phyloP scores from a whole-genome alignment of 2,113 vertebrate genomes.

The Myxocyprinus asiaticus region DNA sequence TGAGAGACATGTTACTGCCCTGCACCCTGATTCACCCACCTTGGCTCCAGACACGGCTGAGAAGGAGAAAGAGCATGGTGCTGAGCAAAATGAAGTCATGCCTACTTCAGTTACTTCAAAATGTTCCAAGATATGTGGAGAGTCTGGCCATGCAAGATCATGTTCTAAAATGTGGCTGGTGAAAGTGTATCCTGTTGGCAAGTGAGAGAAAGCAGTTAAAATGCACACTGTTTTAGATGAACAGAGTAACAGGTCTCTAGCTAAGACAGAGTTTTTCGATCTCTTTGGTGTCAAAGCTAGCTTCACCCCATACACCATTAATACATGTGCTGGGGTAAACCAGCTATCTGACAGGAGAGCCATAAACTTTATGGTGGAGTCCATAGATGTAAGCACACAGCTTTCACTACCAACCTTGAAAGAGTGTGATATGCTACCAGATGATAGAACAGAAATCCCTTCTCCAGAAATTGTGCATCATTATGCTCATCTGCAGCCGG shows the following conservation, averaged over 20 bases:
- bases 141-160: too few species aligned
- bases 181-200: background rate
- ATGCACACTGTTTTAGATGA: slow-evolving; percentile 47
- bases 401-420: background rate
- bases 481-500: background rate
- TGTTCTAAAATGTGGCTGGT: background rate
- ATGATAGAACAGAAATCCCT: slow-evolving; percentile 36
- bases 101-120: background rate
- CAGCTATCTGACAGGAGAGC: slow-evolving; percentile 12
- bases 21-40: background rate
- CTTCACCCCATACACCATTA: slow-evolving; percentile 13
- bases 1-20: slow-evolving; percentile 8
- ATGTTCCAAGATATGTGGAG: too few species aligned
- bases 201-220: background rate
- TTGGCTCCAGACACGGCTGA: background rate
- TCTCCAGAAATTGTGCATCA: background rate
- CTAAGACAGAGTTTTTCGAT: background rate
- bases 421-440: slow-evolving; percentile 34
- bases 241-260: slow-evolving; percentile 31
- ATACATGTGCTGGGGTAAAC: slow-evolving; percentile 7
- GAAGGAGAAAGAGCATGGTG: background rate
- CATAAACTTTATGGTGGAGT: slow-evolving; percentile 20
- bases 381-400: background rate
- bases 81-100: background rate
- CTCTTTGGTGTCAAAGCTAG: background rate